phyloP scores from a whole-genome alignment of 2,797 vertebrate genomes.

The Parauchenoglanis punctatus region DNA sequence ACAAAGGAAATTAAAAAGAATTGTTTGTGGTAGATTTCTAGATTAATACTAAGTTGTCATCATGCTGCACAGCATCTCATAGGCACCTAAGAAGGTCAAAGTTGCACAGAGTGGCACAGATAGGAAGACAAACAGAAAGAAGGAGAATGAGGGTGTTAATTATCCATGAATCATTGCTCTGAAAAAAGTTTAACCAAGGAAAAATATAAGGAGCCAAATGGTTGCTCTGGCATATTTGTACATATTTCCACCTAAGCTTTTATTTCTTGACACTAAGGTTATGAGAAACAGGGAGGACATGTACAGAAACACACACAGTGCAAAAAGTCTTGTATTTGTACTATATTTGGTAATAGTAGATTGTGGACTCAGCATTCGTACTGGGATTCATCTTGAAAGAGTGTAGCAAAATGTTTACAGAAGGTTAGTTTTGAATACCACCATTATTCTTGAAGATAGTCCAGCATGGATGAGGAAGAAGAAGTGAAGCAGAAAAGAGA shows the following conservation, averaged over 20 bases:
- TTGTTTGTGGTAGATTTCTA: background rate
- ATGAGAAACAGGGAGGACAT: background rate
- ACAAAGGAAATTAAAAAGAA: background rate
- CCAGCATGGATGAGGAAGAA: background rate
- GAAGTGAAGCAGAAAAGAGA: background rate
- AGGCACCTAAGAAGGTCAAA: background rate
- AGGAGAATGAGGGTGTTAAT: background rate
- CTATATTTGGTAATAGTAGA: background rate
- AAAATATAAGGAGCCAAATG: background rate
- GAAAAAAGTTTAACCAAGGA: background rate
- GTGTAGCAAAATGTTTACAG: background rate
- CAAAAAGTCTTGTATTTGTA: background rate
- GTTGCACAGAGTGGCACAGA: background rate
- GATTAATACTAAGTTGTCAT: background rate
- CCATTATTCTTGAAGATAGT: background rate
- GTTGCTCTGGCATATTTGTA: background rate
- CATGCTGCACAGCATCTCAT: background rate
- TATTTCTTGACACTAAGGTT: background rate
- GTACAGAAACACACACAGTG: background rate
- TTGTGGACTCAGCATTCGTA: background rate
- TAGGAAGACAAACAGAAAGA: background rate
- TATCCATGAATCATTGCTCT: constrained; percentile 10
- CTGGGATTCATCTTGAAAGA: background rate
- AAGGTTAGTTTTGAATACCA: background rate
- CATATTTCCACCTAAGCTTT: constrained; percentile 13